These are phyloP conservation scores for Caenorhabditis drosophilae DNA, from an alignment of 2,888 invertebrate genomes.

Conservation along the genomic window DNA sequence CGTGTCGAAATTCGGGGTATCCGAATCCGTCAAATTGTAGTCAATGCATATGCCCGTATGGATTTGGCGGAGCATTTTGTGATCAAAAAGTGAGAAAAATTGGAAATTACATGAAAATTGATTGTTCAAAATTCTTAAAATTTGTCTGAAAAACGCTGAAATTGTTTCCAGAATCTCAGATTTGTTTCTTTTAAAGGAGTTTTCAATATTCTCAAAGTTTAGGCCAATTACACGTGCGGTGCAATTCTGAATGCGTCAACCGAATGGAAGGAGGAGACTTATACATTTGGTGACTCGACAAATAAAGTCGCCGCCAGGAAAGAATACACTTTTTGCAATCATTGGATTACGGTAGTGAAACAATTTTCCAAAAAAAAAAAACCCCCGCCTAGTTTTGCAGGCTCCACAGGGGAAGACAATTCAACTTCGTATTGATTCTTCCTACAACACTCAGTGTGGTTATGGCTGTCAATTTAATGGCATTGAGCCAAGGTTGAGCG, in stretches of 20 bases:
- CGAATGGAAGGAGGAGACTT: slow-evolving; percentile 15
- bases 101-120: too few species aligned
- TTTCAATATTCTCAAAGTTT: too few species aligned
- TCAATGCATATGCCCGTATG: slow-evolving; percentile 52
- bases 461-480: slow-evolving; percentile 46
- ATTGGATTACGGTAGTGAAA: slow-evolving; percentile 26
- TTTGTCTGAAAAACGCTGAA: too few species aligned
- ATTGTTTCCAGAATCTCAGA: too few species aligned
- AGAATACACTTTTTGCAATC: slow-evolving; percentile 13
- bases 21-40: slow-evolving; percentile 58
- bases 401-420: slow-evolving; percentile 37
- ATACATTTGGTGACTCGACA: slow-evolving; percentile 23
- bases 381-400: slow-evolving; percentile 4
- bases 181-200: too few species aligned
- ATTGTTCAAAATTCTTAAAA: too few species aligned
- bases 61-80: slow-evolving; percentile 51
- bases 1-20: slow-evolving; percentile 58
- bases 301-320: slow-evolving; percentile 21
- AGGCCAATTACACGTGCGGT: slow-evolving; percentile 25
- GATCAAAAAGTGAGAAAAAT: not conserved
- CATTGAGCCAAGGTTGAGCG: slow-evolving; percentile 32
- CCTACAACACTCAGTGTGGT: slow-evolving; percentile 36
- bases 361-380: not conserved
- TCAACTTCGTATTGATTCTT: slow-evolving; percentile 27
- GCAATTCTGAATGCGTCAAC: slow-evolving; percentile 12